Conservation (phyloP, 2,113 vertebrate species). For the Actenoides hombroni region DNA sequence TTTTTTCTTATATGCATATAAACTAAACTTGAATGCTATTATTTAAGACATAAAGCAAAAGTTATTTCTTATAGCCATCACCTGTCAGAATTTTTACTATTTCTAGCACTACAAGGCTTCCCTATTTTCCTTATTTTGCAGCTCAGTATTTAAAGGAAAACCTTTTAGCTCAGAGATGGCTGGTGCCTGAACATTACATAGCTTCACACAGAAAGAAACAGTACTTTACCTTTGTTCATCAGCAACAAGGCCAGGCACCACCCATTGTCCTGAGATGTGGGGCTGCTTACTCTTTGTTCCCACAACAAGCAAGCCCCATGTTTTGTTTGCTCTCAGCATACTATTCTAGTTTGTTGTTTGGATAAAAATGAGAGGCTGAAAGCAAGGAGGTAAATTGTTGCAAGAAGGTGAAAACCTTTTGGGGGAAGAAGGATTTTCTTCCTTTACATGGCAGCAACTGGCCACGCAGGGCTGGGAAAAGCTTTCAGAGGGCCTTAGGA, state of each 20-base stretch:
- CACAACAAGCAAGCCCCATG: accelerated
- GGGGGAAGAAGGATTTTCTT: background rate
- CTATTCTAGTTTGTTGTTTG: accelerated
- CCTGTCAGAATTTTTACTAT: background rate
- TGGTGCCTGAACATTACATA: background rate
- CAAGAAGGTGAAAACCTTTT: background rate
- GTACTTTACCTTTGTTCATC: background rate
- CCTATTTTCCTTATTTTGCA: background rate
- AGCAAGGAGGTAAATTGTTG: background rate
- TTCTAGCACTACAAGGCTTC: background rate
- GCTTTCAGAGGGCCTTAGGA: background rate
- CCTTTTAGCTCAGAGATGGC: background rate
- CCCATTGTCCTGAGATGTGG: background rate
- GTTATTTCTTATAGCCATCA: background rate
- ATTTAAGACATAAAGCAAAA: background rate
- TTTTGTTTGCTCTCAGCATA: background rate
- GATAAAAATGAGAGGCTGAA: background rate
- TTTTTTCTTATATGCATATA: background rate
- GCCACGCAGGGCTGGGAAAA: background rate
- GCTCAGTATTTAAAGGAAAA: background rate
- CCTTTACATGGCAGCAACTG: background rate
- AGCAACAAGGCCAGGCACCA: background rate
- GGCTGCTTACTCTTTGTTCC: background rate
- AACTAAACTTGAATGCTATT: background rate
- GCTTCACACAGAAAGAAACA: background rate